Conservation (phyloP, 2,113 vertebrate genomes). For the Engraulis encrasicolus region DNA sequence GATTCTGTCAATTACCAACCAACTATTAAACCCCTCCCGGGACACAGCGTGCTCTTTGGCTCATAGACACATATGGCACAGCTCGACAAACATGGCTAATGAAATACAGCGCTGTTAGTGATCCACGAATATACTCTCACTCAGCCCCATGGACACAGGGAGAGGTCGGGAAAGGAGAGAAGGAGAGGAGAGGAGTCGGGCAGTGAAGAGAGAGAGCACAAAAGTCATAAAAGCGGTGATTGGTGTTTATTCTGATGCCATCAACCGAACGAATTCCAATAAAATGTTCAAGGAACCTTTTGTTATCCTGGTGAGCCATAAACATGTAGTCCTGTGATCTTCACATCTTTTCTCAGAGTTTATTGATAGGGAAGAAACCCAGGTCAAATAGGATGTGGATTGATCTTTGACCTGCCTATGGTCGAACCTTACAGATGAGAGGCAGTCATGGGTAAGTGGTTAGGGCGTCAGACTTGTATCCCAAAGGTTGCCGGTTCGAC, state of each 20-base stretch:
- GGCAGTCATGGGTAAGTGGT: too few relatives aligned
- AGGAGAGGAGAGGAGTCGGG: too few relatives aligned
- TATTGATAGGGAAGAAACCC: too few relatives aligned
- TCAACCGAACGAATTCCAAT: not conserved
- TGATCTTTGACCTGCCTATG: not conserved
- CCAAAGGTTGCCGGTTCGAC: too few relatives aligned
- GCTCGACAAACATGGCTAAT: conserved; percentile 77
- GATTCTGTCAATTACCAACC: conserved; percentile 70
- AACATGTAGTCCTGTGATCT: too few relatives aligned
- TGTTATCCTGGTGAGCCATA: too few relatives aligned
- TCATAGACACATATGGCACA: conserved; percentile 69
- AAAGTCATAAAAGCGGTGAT: not conserved
- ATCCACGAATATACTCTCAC: too few relatives aligned
- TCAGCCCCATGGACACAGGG: not conserved
- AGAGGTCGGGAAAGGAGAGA: too few relatives aligned
- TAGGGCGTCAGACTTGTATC: too few relatives aligned
- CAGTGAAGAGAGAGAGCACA: not conserved
- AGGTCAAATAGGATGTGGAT: not conserved
- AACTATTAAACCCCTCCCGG: conserved; percentile 62
- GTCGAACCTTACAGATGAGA: too few relatives aligned
- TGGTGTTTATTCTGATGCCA: not conserved
- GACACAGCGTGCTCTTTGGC: conserved; percentile 29
- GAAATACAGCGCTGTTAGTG: conserved; percentile 67
- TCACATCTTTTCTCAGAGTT: too few relatives aligned
- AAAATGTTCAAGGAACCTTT: too few relatives aligned